Conservation (phyloP, 2,797 vertebrate genomes). For the Cyprinodon diabolis region DNA sequence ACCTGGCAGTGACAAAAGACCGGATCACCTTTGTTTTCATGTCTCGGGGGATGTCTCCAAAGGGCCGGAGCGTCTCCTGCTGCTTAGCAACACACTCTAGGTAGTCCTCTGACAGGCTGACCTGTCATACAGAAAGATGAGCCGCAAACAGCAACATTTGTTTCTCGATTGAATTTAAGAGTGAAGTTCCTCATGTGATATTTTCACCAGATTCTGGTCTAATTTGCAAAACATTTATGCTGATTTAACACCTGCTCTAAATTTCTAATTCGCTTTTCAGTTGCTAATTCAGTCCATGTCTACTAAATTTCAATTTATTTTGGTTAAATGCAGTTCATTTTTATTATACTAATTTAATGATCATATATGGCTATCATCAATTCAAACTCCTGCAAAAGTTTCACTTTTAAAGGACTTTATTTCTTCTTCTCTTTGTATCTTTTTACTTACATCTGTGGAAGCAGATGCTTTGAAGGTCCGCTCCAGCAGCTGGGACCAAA, state of each 20-base stretch:
- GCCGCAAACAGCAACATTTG: not conserved
- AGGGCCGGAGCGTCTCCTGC: conserved; percentile 87
- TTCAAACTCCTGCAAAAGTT: not conserved
- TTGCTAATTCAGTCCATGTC: not conserved
- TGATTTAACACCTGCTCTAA: not conserved
- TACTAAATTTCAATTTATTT: not conserved
- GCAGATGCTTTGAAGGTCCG: conserved; percentile 83
- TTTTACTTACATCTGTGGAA: conserved; percentile 60
- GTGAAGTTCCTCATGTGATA: not conserved
- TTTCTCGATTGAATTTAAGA: not conserved
- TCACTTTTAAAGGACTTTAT: too few relatives aligned
- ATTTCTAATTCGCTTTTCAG: not conserved
- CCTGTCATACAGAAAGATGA: conserved; percentile 66
- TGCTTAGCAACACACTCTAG: conserved; percentile 93
- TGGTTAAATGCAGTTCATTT: not conserved
- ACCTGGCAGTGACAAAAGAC: conserved; percentile 87
- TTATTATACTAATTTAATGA: not conserved
- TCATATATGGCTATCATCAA: not conserved
- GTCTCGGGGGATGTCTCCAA: conserved; percentile 88
- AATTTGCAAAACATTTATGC: not conserved
- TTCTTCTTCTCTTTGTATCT: not conserved
- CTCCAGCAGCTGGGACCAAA: conserved; percentile 91
- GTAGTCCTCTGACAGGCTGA: conserved; percentile 87
- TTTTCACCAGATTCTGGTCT: not conserved
- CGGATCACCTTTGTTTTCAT: conserved; percentile 86